A percentile compares a stretch with the other conserved stretches of the same genome.
Conservation (phyloP, 2,797 vertebrate genomes). For the Gambusia yucatana region DNA sequence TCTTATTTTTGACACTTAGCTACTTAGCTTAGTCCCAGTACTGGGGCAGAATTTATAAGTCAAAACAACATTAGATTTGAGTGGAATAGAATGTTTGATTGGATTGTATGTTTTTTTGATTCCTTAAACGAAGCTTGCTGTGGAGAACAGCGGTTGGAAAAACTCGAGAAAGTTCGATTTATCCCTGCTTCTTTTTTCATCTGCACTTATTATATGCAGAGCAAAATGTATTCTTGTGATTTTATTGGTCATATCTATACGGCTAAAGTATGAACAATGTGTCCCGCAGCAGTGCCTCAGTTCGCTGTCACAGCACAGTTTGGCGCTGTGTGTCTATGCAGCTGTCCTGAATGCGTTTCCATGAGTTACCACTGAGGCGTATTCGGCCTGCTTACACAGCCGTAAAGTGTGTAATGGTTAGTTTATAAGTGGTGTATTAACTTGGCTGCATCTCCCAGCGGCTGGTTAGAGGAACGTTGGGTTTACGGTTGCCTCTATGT, state of each 20-base stretch:
- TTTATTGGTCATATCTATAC: neutral
- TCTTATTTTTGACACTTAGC: neutral
- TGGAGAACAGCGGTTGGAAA: neutral
- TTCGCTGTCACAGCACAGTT: conserved; percentile 1
- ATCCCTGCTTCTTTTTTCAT: neutral
- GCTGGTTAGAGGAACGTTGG: conserved; percentile 1
- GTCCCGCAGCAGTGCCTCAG: neutral
- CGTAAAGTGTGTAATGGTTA: neutral
- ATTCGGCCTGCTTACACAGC: neutral
- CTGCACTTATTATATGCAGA: neutral
- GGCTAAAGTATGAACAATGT: conserved; percentile 1
- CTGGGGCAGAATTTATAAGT: neutral
- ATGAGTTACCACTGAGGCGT: neutral
- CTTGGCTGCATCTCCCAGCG: neutral
- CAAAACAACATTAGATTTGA: neutral
- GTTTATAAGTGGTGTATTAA: conserved; percentile 1
- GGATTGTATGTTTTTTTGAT: neutral
- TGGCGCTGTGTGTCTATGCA: neutral
- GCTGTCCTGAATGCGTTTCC: neutral
- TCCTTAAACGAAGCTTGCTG: neutral
- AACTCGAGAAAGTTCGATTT: conserved; percentile 23
- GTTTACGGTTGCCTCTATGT: conserved; percentile 11
- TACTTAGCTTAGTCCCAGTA: neutral
- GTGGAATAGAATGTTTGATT: neutral
- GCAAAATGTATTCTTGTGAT: neutral